phyloP scores from a whole-genome alignment of 2,888 invertebrate genomes.

The Gortyna flavago region DNA sequence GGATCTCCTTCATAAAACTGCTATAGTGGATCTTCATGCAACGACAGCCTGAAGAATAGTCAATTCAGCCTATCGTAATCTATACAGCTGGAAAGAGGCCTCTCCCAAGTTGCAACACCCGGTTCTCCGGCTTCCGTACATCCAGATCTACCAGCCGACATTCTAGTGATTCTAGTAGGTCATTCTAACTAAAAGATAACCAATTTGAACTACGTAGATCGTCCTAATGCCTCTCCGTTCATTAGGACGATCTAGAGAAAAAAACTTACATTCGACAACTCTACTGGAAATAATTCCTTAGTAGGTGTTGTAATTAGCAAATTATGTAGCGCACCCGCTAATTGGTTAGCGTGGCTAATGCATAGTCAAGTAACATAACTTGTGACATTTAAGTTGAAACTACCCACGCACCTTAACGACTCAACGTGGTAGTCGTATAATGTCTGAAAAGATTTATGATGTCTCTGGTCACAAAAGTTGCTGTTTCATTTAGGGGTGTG shows the following conservation, averaged over 20 bases:
- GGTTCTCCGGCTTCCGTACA: neutral
- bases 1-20: neutral
- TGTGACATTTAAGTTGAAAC: conserved; percentile 32
- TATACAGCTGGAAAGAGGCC: neutral
- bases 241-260: neutral
- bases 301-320: conserved; percentile 44
- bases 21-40: neutral
- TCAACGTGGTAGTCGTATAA: neutral
- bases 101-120: neutral
- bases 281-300: conserved; percentile 21
- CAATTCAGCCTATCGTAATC: neutral
- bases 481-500: neutral
- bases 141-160: no score
- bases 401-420: conserved; percentile 1
- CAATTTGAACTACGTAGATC: neutral
- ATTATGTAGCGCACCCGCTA: conserved; percentile 26
- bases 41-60: neutral
- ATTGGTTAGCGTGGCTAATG: conserved; percentile 45
- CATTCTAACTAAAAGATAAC: neutral
- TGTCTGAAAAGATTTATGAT: neutral
- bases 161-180: no score
- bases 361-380: conserved; percentile 35
- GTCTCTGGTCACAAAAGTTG: neutral
- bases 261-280: neutral
- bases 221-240: neutral